Conservation (phyloP, 2,888 invertebrate genomes). For the Rhodophaea formosa region DNA sequence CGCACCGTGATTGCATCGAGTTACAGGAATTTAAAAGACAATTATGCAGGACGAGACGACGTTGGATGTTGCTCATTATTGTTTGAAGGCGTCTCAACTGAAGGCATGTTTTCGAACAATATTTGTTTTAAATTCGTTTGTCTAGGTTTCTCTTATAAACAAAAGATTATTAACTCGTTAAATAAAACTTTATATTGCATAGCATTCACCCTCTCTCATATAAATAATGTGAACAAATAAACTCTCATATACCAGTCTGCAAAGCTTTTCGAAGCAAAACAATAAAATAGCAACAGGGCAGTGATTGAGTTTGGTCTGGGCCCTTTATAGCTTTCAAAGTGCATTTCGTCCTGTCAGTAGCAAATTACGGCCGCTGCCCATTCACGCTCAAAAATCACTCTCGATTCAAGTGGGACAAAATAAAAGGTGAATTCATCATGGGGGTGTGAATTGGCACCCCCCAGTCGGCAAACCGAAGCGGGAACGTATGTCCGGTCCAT, state of each 20-base stretch:
- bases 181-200: too few species aligned
- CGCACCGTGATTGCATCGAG: slow-evolving; percentile 45
- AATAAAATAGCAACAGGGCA: slow-evolving; percentile 47
- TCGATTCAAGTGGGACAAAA: slow-evolving; percentile 78
- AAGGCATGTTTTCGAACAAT: not conserved
- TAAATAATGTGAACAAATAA: slow-evolving; percentile 1
- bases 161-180: too few species aligned
- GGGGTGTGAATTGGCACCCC: slow-evolving; percentile 65
- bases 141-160: not conserved
- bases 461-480: slow-evolving; percentile 67
- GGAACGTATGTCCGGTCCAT: slow-evolving; percentile 77
- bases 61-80: not conserved
- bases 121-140: not conserved
- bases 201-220: not conserved
- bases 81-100: not conserved
- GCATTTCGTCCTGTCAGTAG: slow-evolving; percentile 73
- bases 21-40: slow-evolving; percentile 35
- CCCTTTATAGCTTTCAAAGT: slow-evolving; percentile 76
- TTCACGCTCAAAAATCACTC: slow-evolving; percentile 79
- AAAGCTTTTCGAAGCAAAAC: slow-evolving; percentile 34
- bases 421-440: slow-evolving; percentile 77
- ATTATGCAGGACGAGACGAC: slow-evolving; percentile 10
- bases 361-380: slow-evolving; percentile 76
- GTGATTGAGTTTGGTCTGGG: slow-evolving; percentile 71
- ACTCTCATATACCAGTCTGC: slow-evolving; percentile 19